Percentiles rank a stretch among this genome's conserved stretches.
phyloP scores from a whole-genome alignment of 2,797 vertebrate species.

The Cichlasoma orientale region DNA sequence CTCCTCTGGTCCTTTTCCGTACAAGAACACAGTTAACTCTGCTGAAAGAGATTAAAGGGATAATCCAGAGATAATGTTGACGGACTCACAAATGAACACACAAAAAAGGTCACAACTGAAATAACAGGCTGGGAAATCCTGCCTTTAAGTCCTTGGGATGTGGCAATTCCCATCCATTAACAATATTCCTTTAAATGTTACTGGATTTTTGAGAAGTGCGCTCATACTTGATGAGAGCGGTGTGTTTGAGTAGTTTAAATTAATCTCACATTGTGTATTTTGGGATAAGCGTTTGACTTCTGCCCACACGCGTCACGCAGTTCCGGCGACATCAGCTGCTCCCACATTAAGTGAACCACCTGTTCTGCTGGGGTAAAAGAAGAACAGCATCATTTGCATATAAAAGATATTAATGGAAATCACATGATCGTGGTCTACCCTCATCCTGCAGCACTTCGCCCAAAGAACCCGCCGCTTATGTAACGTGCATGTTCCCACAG shows the following conservation, averaged over 20 bases:
- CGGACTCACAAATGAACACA: neutral
- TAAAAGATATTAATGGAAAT: neutral
- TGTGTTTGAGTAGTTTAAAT: neutral
- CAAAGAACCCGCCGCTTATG: neutral
- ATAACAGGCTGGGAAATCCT: neutral
- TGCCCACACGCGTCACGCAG: conserved; percentile 25
- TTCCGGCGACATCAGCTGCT: conserved; percentile 15
- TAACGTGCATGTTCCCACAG: neutral
- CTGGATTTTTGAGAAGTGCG: neutral
- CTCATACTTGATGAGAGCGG: neutral
- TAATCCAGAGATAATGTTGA: neutral
- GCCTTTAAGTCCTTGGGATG: neutral
- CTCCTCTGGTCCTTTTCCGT: neutral
- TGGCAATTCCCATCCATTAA: neutral
- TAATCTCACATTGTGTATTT: conserved; percentile 6
- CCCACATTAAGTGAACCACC: conserved; percentile 20
- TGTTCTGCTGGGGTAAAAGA: neutral
- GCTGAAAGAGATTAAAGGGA: neutral
- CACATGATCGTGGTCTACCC: neutral
- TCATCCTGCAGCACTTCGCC: neutral
- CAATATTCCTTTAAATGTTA: neutral
- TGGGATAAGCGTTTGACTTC: neutral
- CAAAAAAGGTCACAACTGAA: neutral
- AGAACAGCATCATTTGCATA: neutral
- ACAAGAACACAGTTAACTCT: neutral